These are phyloP conservation scores for Idaea dimidiata DNA, from an alignment of 2,888 invertebrate species.

Conservation along the genomic window DNA sequence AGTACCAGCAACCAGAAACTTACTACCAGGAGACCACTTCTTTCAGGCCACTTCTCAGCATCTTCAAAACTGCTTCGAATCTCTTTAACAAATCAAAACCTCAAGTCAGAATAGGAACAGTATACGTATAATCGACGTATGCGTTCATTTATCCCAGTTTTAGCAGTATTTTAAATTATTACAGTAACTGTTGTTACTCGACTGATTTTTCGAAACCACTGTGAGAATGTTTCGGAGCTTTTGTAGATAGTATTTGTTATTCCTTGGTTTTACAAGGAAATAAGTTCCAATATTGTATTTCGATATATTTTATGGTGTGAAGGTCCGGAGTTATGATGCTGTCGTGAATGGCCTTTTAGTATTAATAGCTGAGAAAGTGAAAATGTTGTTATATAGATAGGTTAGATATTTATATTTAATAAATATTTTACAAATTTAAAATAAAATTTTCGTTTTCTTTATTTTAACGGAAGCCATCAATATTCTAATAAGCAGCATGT, in stretches of 20 bases:
- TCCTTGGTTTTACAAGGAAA: slow-evolving; percentile 80
- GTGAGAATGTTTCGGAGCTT: slow-evolving; percentile 59
- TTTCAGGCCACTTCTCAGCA: slow-evolving; percentile 70
- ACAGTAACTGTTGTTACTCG: slow-evolving; percentile 71
- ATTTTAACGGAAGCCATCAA: neutral
- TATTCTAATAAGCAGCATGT: neutral
- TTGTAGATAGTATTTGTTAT: slow-evolving; percentile 69
- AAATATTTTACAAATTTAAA: slow-evolving; percentile 2
- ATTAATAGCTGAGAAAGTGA: slow-evolving; percentile 58
- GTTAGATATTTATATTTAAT: slow-evolving; percentile 39
- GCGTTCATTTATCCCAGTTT: slow-evolving; percentile 31
- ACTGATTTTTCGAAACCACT: slow-evolving; percentile 75
- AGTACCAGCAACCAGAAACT: slow-evolving; percentile 52
- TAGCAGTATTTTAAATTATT: slow-evolving; percentile 72
- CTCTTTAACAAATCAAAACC: slow-evolving; percentile 67
- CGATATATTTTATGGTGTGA: slow-evolving; percentile 46
- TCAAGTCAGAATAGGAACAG: slow-evolving; percentile 67
- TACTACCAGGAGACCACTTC: slow-evolving; percentile 61
- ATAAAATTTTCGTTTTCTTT: neutral
- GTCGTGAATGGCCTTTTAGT: slow-evolving; percentile 73
- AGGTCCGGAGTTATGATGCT: slow-evolving; percentile 65
- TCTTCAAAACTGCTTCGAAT: slow-evolving; percentile 71
- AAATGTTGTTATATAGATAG: slow-evolving; percentile 65
- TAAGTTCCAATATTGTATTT: slow-evolving; percentile 46
- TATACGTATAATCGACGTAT: slow-evolving; percentile 55